These are phyloP conservation scores for Drosophila emarginata DNA, from an alignment of 2,888 invertebrate genomes.

Conservation along the genomic window DNA sequence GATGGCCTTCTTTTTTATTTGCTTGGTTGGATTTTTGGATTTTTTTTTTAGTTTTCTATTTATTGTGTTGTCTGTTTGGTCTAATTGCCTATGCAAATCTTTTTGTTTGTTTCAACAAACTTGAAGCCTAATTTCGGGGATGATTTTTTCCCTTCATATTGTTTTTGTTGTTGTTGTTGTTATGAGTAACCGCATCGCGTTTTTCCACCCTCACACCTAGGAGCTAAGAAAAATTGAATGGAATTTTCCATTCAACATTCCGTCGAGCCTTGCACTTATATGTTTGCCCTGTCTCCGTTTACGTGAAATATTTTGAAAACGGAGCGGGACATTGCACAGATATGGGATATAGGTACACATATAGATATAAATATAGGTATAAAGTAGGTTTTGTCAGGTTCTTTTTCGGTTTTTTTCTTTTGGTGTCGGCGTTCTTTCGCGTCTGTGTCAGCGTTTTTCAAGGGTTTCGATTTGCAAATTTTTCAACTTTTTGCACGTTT, in stretches of 20 bases:
- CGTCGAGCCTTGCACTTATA: slow-evolving; percentile 63
- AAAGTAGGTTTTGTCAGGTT: not conserved
- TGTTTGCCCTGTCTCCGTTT: slow-evolving; percentile 56
- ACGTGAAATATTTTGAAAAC: not conserved
- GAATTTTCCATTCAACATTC: slow-evolving; percentile 76
- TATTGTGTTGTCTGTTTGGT: slow-evolving; percentile 9
- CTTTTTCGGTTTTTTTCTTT: too few relatives aligned
- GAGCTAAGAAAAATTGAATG: slow-evolving; percentile 50
- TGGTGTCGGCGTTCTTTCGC: too few relatives aligned
- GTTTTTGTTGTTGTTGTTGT: slow-evolving; percentile 45
- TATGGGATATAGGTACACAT: not conserved
- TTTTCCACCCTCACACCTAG: slow-evolving; percentile 55
- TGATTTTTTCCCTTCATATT: slow-evolving; percentile 59
- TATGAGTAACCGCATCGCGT: slow-evolving; percentile 48
- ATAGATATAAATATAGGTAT: not conserved
- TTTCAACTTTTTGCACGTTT: slow-evolving; percentile 28
- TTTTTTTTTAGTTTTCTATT: not conserved
- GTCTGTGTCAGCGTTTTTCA: slow-evolving; percentile 65
- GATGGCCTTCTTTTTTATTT: slow-evolving; percentile 43
- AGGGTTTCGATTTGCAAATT: slow-evolving; percentile 51
- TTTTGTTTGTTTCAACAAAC: slow-evolving; percentile 56
- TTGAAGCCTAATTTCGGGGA: slow-evolving; percentile 74
- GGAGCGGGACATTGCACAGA: not conserved
- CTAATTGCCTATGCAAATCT: slow-evolving; percentile 61
- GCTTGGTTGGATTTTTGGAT: not conserved